Percentiles rank a stretch among this genome's conserved stretches.
These are phyloP conservation scores for Drosophila paramelanica DNA, from an alignment of 2,888 invertebrate genomes.

Conservation along the genomic window DNA sequence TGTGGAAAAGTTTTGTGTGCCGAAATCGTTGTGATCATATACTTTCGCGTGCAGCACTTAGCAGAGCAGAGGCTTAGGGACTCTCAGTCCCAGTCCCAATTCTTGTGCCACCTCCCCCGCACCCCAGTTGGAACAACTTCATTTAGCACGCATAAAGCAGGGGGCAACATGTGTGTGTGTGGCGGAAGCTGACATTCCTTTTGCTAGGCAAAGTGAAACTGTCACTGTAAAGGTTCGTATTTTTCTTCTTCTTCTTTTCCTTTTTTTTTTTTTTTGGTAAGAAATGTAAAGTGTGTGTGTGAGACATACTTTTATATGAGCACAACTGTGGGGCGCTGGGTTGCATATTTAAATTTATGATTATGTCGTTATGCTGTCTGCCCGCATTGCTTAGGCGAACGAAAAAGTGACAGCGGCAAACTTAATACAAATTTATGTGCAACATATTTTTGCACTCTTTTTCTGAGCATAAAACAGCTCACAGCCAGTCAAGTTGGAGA, in stretches of 20 bases:
- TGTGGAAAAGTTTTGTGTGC: slow-evolving; percentile 7
- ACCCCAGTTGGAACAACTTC: slow-evolving; percentile 59
- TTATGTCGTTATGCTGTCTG: slow-evolving; percentile 81
- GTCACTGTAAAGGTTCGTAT: slow-evolving; percentile 64
- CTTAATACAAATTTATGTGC: slow-evolving; percentile 83
- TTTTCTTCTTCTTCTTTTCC: slow-evolving; percentile 28
- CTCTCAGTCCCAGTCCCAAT: neutral
- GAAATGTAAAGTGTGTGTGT: slow-evolving; percentile 60
- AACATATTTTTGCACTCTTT: slow-evolving; percentile 81
- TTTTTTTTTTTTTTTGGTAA: slow-evolving; percentile 27
- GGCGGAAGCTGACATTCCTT: slow-evolving; percentile 65
- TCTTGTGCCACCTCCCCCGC: neutral
- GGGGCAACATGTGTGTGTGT: slow-evolving; percentile 71
- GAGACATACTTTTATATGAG: slow-evolving; percentile 22
- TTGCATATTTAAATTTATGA: slow-evolving; percentile 83
- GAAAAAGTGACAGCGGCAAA: slow-evolving; percentile 76
- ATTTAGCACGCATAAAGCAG: slow-evolving; percentile 76
- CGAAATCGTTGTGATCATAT: slow-evolving; percentile 9
- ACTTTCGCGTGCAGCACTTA: slow-evolving; percentile 24
- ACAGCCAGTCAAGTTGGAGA: slow-evolving; percentile 26
- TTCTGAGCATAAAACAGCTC: slow-evolving; percentile 28
- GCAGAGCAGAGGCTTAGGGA: slow-evolving; percentile 1
- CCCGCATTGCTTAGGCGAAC: slow-evolving; percentile 71
- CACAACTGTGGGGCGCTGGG: slow-evolving; percentile 44
- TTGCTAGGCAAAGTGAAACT: slow-evolving; percentile 76